phyloP scores from a whole-genome alignment of 2,113 vertebrate species.

The Silurus asotus region DNA sequence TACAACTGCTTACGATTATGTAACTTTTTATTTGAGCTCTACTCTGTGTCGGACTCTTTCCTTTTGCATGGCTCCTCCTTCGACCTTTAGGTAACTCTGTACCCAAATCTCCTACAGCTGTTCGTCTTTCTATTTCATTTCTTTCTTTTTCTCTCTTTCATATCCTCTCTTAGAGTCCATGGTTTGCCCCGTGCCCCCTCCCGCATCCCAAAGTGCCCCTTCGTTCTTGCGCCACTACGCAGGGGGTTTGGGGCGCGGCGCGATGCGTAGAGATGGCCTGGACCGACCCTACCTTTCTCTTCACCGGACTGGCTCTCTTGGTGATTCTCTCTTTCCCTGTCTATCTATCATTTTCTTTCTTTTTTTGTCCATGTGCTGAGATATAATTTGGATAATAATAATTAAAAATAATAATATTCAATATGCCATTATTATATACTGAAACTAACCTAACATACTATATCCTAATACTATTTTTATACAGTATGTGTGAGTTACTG shows the following conservation, averaged over 20 bases:
- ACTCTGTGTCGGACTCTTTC: constrained; percentile 19
- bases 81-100: constrained; percentile 14
- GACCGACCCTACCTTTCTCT: constrained; percentile 74
- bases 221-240: constrained; percentile 80
- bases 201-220: constrained; percentile 77
- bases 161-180: constrained; percentile 66
- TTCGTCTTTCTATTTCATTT: constrained; percentile 17
- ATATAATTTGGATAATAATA: neutral
- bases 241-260: constrained; percentile 73
- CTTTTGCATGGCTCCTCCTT: constrained; percentile 30
- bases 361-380: constrained; percentile 20
- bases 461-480: neutral
- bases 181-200: constrained; percentile 70
- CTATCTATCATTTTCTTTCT: neutral
- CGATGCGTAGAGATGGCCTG: constrained; percentile 74
- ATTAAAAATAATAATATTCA: neutral
- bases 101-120: constrained; percentile 18
- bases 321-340: constrained; percentile 55
- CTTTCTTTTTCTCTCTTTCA: constrained; percentile 1
- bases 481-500: neutral
- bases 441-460: neutral
- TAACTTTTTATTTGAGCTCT: neutral
- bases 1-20: neutral
- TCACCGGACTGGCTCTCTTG: constrained; percentile 77
- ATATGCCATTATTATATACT: neutral